These are phyloP conservation scores for Trichechus manatus DNA, from an alignment of 2,113 vertebrate genomes.

Conservation along the genomic window DNA sequence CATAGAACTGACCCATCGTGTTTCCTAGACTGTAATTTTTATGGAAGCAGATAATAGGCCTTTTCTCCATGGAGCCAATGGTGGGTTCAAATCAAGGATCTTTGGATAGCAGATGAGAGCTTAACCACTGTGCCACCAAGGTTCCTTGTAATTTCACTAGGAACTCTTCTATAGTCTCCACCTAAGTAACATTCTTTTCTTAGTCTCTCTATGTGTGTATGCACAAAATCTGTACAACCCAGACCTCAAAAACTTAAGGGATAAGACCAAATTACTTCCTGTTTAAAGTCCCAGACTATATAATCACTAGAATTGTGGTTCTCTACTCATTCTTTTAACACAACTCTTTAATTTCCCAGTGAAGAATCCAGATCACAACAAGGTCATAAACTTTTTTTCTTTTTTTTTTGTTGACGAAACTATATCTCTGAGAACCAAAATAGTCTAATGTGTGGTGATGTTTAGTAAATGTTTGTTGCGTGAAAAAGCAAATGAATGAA, in stretches of 20 bases:
- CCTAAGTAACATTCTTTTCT: background rate
- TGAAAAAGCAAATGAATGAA: constrained; percentile 11
- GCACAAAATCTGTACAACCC: background rate
- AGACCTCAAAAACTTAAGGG: background rate
- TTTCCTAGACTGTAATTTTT: background rate
- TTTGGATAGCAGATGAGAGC: background rate
- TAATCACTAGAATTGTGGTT: background rate
- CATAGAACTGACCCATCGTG: background rate
- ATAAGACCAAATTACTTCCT: background rate
- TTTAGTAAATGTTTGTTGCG: background rate
- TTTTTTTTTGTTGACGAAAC: background rate
- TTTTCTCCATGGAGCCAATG: no score
- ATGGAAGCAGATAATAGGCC: background rate
- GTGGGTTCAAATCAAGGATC: no score
- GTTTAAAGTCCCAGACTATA: background rate
- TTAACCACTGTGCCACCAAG: background rate
- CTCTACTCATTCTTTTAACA: background rate
- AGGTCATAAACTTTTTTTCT: background rate
- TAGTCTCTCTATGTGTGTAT: background rate
- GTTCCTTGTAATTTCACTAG: background rate
- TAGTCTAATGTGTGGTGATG: background rate
- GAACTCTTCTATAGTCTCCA: background rate
- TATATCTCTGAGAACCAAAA: background rate
- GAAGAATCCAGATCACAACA: background rate
- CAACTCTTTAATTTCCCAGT: background rate